Base-by-base conservation (phyloP, 1,140 invertebrate species). In the Cyclargus thomasi region DNA sequence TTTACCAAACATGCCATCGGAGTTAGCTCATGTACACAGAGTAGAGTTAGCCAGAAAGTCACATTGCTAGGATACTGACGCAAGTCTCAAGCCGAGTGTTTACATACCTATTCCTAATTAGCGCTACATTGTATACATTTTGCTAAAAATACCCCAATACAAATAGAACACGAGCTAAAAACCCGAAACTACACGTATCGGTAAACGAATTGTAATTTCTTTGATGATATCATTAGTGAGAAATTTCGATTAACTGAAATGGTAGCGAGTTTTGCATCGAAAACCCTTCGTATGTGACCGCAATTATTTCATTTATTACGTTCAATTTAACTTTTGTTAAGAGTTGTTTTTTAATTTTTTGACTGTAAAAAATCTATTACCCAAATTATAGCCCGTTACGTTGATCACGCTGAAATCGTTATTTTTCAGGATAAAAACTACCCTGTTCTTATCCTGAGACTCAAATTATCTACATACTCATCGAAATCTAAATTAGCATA, bases 41-140 rank as follows among this genome's bases (percentile, higher is more conserved):
- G n/a, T 47, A 14, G 39, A 2, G 29, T 29, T 4, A 29, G 29
- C 1, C 0, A 2, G 39, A 14, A 47, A 47, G 10, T 47, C 39
- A 47, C 14, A 47, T 47, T 14, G 36, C 63, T 36, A 53, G 63
- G 20, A 47, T 5, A 29, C 1, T 0, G 29, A n/a, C n/a, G n/a
- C n/a, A n/a, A n/a, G n/a, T n/a, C 39, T 64, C 20, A 64, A 64
- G 62, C 23, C 16, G 20, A 59, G 36, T 36, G 55, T 70, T 55
- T 62, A 29, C 64, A 64, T 23, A 65, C 7, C 63, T 67, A 29
- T 7, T 68, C 62, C 64, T 65, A 63, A 65, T 39, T 59, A 57
- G 29, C 10, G 53, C 35, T 55, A 47, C 64, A 68, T 66, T 55
- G 63, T 53, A 29, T 63, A 21, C 57, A 39, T 53, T 63, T 62